phyloP scores from a whole-genome alignment of 1,140 invertebrate genomes.

The Colletes latitarsis region DNA sequence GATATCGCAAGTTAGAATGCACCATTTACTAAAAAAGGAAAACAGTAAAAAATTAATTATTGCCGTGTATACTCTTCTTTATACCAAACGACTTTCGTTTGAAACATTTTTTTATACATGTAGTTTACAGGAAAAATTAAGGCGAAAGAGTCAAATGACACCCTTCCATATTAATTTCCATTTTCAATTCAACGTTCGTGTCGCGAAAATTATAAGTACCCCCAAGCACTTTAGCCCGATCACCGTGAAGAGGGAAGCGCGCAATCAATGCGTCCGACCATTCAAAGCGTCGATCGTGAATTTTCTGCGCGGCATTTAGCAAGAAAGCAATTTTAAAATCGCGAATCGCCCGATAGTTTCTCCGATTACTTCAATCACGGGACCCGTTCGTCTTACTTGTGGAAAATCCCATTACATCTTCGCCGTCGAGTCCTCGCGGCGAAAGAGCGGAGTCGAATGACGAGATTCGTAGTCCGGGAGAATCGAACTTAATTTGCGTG shows the following conservation, averaged over 20 bases:
- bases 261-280: neutral
- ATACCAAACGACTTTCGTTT: too few species aligned
- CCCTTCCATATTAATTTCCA: neutral
- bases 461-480: neutral
- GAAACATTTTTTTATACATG: too few species aligned
- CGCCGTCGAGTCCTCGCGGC: too few species aligned
- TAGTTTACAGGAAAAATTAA: too few species aligned
- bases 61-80: too few species aligned
- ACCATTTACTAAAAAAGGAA: too few species aligned
- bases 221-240: neutral
- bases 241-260: neutral
- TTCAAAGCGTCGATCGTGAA: neutral
- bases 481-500: constrained; percentile 38
- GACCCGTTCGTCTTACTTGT: constrained; percentile 27
- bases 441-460: neutral
- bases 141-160: too few species aligned
- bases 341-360: constrained; percentile 31
- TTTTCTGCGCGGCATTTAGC: constrained; percentile 19
- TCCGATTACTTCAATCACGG: constrained; percentile 35
- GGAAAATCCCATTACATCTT: constrained; percentile 27
- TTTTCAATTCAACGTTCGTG: too few species aligned
- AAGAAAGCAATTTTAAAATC: constrained; percentile 49
- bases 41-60: too few species aligned
- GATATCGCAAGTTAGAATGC: too few species aligned
- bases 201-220: too few species aligned